A percentile compares a stretch with the other conserved stretches of the same genome.
Evolutionary conservation across 2,797 vertebrate genomes (phyloP).

Genomic region (Gorsachius magnificus): DNA sequence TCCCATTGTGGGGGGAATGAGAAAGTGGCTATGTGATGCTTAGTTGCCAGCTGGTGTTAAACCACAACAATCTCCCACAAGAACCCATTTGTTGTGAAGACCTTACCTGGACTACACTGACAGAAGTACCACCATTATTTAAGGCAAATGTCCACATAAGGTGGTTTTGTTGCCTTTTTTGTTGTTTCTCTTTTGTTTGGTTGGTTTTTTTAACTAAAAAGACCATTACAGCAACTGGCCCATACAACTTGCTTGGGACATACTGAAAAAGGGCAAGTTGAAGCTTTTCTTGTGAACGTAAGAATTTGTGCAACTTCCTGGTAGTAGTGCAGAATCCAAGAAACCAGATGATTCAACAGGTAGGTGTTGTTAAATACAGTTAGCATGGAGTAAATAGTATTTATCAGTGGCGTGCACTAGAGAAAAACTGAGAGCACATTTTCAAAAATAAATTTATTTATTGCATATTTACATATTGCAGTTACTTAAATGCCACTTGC

Average conservation of each 20-base stretch:
- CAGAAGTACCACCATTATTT: not conserved
- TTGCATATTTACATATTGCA: not conserved
- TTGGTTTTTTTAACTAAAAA: not conserved
- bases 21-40: no score
- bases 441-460: not conserved
- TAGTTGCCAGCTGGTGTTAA: no score
- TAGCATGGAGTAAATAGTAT: not conserved
- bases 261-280: not conserved
- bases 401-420: not conserved
- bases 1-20: no score
- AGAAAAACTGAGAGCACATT: not conserved
- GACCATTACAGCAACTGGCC: not conserved
- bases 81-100: not conserved
- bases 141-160: not conserved
- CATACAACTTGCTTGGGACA: not conserved
- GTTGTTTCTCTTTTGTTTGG: not conserved
- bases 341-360: not conserved
- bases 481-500: not conserved
- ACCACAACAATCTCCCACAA: no score
- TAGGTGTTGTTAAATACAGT: not conserved
- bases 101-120: not conserved
- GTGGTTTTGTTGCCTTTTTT: not conserved
- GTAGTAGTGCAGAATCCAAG: not conserved
- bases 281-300: not conserved
- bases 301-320: not conserved